These are phyloP conservation scores for Heliconius ethilla DNA, from an alignment of 2,888 invertebrate genomes.

Conservation along the genomic window DNA sequence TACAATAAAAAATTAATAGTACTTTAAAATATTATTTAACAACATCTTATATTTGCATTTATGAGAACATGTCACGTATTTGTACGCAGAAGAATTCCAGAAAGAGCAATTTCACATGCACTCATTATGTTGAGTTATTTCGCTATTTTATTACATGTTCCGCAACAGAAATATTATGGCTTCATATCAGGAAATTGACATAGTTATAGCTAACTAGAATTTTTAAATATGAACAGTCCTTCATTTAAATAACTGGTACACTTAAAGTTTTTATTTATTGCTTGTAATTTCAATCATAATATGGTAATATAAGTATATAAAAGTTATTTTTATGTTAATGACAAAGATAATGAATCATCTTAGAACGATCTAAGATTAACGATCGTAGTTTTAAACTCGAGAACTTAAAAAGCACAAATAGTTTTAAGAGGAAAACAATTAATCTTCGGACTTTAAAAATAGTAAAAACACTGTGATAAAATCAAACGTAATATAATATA, in stretches of 20 bases:
- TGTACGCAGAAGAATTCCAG: background rate
- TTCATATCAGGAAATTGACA: background rate
- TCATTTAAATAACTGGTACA: no score
- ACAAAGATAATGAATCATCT: no score
- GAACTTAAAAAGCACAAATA: background rate
- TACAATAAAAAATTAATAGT: background rate
- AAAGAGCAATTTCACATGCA: background rate
- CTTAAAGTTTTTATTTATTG: background rate
- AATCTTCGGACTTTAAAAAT: background rate
- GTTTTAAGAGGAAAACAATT: background rate
- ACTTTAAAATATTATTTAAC: background rate
- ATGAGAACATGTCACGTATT: background rate
- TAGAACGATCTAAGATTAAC: background rate
- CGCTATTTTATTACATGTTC: constrained; percentile 13
- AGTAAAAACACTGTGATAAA: background rate
- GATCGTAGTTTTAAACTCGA: background rate
- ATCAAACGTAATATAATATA: background rate
- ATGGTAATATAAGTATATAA: background rate
- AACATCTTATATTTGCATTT: background rate
- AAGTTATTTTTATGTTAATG: background rate
- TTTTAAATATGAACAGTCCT: background rate
- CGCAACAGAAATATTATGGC: constrained; percentile 1
- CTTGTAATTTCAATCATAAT: background rate
- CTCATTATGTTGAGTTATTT: background rate
- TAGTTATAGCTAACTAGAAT: background rate